Base-by-base conservation (phyloP, 2,888 invertebrate species). In the Stramonita haemastoma region DNA sequence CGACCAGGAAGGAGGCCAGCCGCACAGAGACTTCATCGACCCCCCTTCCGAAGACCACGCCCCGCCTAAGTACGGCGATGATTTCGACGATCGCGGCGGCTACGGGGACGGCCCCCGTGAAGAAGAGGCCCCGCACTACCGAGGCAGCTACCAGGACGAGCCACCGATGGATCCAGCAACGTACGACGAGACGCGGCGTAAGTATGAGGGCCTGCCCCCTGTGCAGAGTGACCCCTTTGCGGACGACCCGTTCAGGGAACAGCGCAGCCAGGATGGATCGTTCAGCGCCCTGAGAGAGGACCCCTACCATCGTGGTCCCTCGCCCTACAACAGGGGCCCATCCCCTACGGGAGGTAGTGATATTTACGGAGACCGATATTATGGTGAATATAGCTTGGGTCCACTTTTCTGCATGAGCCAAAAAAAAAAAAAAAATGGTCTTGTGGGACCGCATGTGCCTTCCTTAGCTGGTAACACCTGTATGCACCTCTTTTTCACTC, bases 201-300 rank as follows among this genome's bases (percentile, higher is more conserved):
- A 93, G 81, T 93, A 93, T 89, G 93, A 95, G 57, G 95, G 95
- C 5, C 91, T 95, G 36, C 95, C 94, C 19, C 93, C 92, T 66
- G 93, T 95, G 26, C 93, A 92, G 88, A 91, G 91, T 66, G 94
- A 95, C 87, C 95, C 95, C 6, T 94, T 94, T 92, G 94, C 94
- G 13, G 94, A 94, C 87, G 94, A 94, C 90, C 94, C 94, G 0
- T 95, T 94, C 91, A 92, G 92, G 89, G 93, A 94, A 83, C 93
- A 93, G 86, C 92, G 90, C 90, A 85, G 90, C 86, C 86, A 90
- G 32, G 87, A 91, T 36, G 91, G 91, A 87, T 88, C 90, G 60
- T 91, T 92, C 90, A 88, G 91, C 46, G 86, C 88, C 77, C 57
- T 83, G 79, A 79, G 85, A n/a, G 81, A 91, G 34, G 88, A 89